Evolutionary conservation across 2,113 vertebrate species (phyloP).

Genomic region (Anas platyrhynchos): DNA sequence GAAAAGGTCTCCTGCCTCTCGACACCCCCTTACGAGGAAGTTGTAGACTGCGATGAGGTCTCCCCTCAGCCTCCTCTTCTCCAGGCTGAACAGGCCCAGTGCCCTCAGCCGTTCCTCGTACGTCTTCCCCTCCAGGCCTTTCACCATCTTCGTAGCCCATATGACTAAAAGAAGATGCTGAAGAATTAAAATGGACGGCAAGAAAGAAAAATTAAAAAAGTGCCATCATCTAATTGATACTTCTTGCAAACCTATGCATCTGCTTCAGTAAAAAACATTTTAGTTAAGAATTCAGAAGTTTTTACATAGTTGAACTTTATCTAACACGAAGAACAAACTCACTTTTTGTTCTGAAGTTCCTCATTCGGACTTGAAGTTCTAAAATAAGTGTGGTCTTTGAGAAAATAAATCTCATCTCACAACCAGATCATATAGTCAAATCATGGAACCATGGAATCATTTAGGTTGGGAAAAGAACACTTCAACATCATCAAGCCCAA

Average conservation of each 20-base stretch:
- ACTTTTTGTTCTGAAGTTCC: not conserved
- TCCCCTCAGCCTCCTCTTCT: too few relatives aligned
- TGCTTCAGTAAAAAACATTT: not conserved
- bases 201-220: not conserved
- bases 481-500: not conserved
- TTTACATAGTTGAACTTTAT: not conserved
- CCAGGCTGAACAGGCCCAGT: too few relatives aligned
- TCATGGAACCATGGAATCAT: not conserved
- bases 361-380: not conserved
- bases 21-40: too few relatives aligned
- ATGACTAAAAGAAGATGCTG: not conserved
- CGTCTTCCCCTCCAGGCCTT: too few relatives aligned
- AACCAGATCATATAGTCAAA: not conserved
- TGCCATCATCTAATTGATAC: not conserved
- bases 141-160: too few relatives aligned
- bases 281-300: not conserved
- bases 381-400: not conserved
- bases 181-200: not conserved
- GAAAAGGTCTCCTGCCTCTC: too few relatives aligned
- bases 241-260: not conserved
- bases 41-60: too few relatives aligned
- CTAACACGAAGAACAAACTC: not conserved
- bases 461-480: not conserved
- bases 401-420: not conserved
- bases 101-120: too few relatives aligned